Conservation (phyloP, 2,888 invertebrate species). For the Drosophila fulvimacula region DNA sequence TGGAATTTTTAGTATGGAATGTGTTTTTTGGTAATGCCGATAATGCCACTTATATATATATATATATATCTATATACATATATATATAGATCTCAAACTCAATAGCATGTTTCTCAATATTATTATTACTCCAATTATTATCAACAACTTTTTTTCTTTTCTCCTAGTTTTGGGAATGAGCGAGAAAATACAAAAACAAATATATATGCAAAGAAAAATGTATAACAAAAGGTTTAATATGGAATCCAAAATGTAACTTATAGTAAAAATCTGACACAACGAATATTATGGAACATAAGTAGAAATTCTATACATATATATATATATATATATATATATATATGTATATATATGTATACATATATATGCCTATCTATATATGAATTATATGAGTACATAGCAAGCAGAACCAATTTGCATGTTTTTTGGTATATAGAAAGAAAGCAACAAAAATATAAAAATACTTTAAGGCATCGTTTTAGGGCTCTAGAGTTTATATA, state of each 20-base stretch:
- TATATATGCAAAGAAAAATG: constrained; percentile 39
- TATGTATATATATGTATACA: constrained; percentile 42
- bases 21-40: constrained; percentile 36
- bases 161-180: constrained; percentile 10
- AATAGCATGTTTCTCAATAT: constrained; percentile 62
- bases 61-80: constrained; percentile 4
- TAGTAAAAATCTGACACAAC: constrained; percentile 85
- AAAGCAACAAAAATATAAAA: not conserved
- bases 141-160: constrained; percentile 34
- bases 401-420: constrained; percentile 80
- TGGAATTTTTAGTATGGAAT: constrained; percentile 37
- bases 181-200: constrained; percentile 25
- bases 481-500: constrained; percentile 73
- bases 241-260: constrained; percentile 80
- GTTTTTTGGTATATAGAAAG: constrained; percentile 66
- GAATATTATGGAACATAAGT: constrained; percentile 85
- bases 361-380: constrained; percentile 65
- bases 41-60: constrained; percentile 32
- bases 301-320: constrained; percentile 83
- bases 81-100: constrained; percentile 56
- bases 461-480: constrained; percentile 74
- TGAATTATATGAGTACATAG: constrained; percentile 63
- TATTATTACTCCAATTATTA: constrained; percentile 28
- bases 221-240: constrained; percentile 70
- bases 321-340: constrained; percentile 59